Evolutionary conservation across 2,888 invertebrate genomes (phyloP).

Genomic region (Acanthacorydalis orientalis): DNA sequence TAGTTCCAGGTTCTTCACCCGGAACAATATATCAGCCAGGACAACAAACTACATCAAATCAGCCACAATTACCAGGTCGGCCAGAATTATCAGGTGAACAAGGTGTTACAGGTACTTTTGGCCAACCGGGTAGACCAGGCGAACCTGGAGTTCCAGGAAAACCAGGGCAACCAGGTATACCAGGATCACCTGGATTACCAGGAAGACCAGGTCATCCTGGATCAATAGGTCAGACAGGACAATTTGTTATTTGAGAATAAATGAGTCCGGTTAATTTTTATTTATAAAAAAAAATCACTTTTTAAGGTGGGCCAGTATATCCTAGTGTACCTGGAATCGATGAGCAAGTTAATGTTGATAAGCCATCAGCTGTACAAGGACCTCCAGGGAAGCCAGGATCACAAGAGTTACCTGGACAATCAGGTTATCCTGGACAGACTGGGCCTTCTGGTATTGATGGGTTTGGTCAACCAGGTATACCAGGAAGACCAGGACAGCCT

Average conservation of each 20-base stretch:
- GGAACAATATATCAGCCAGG: slow-evolving; percentile 9
- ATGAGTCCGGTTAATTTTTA: too few species aligned
- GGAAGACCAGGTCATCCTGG: slow-evolving; percentile 18
- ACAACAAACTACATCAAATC: slow-evolving; percentile 14
- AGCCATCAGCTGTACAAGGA: too few species aligned
- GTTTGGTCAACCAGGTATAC: slow-evolving; percentile 11
- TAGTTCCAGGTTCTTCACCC: too few species aligned
- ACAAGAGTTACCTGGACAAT: not conserved
- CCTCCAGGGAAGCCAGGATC: too few species aligned
- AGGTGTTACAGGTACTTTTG: slow-evolving; percentile 12
- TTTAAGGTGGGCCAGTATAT: too few species aligned
- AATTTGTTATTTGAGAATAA: too few species aligned
- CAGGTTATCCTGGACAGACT: slow-evolving; percentile 8
- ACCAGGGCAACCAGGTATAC: slow-evolving; percentile 17
- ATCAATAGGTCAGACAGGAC: not conserved
- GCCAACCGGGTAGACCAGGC: slow-evolving; percentile 10
- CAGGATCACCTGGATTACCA: slow-evolving; percentile 19
- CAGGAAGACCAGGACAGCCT: slow-evolving; percentile 24
- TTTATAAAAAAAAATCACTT: too few species aligned
- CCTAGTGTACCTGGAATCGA: slow-evolving; percentile 14
- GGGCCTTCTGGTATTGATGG: not conserved
- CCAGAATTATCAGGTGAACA: slow-evolving; percentile 21
- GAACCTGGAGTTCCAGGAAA: slow-evolving; percentile 17
- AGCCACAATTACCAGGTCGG: slow-evolving; percentile 19
- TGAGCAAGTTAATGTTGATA: too few species aligned